Conservation (phyloP, 2,797 vertebrate genomes). For the Molossus molossus region DNA sequence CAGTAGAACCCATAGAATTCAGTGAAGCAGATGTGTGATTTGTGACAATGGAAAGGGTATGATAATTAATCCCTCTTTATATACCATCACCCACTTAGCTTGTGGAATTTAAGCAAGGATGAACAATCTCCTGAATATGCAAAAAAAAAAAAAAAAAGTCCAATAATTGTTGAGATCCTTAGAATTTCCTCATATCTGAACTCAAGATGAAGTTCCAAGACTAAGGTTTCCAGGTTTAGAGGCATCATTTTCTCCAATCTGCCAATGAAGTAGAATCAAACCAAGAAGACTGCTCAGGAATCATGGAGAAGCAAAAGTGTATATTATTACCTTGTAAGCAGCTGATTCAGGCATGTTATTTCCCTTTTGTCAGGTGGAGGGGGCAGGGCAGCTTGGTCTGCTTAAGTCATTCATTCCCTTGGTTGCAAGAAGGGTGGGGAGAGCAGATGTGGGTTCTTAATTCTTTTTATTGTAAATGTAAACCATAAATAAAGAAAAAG, state of each 20-base stretch:
- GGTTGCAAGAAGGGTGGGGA: not conserved
- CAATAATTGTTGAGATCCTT: not conserved
- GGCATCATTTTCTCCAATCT: not conserved
- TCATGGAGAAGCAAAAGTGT: not conserved
- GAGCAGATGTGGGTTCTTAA: not conserved
- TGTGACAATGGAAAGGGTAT: not conserved
- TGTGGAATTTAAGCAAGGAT: not conserved
- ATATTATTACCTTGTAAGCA: not conserved
- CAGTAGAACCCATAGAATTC: not conserved
- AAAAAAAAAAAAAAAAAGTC: not conserved
- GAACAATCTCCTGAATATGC: not conserved
- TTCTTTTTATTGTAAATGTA: constrained; percentile 51
- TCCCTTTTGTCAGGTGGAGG: constrained; percentile 1
- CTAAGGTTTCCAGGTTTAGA: not conserved
- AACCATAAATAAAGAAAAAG: not conserved
- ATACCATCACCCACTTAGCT: not conserved
- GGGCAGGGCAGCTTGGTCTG: not conserved
- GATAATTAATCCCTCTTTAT: not conserved
- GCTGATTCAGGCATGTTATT: constrained; percentile 3
- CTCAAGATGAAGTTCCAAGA: not conserved
- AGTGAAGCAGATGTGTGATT: not conserved
- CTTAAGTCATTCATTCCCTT: constrained; percentile 42
- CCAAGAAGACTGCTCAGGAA: constrained; percentile 10
- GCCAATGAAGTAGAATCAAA: not conserved
- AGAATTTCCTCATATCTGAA: not conserved